Evolutionary conservation across 1,140 invertebrate genomes (phyloP).

Genomic region (Mylabris phalerata): DNA sequence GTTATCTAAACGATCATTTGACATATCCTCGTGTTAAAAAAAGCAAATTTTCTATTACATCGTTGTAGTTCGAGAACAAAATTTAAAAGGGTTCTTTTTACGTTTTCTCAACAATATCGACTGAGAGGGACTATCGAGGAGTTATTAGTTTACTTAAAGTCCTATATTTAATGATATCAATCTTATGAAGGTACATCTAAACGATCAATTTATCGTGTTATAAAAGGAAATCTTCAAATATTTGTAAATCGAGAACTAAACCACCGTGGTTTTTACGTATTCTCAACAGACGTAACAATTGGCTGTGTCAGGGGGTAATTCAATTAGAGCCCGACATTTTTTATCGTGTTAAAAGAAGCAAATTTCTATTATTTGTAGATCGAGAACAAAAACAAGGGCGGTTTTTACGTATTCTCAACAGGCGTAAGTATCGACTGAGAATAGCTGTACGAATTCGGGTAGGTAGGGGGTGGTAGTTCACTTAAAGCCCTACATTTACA

Average conservation of each 20-base stretch:
- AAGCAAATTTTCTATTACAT: no score
- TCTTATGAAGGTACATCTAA: no score
- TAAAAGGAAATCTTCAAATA: background rate
- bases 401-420: slow-evolving; percentile 33
- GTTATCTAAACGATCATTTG: background rate
- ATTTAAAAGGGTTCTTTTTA: no score
- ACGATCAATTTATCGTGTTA: background rate
- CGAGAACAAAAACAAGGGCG: background rate
- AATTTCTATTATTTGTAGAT: background rate
- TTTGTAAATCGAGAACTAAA: no score
- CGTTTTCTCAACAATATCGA: no score
- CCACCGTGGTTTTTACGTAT: no score
- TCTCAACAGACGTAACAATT: no score
- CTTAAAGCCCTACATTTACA: slow-evolving; percentile 40
- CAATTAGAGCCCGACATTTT: background rate
- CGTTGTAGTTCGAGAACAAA: no score
- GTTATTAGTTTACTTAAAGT: no score
- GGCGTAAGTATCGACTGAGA: slow-evolving; percentile 18
- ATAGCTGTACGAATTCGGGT: background rate
- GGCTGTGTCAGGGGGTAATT: no score
- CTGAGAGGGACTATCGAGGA: no score
- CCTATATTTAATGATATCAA: no score
- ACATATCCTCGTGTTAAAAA: background rate
- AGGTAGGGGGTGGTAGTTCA: slow-evolving; percentile 15
- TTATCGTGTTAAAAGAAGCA: background rate